Evolutionary conservation across 2,888 invertebrate species (phyloP).

Genomic region (Dichetophora obliterata): DNA sequence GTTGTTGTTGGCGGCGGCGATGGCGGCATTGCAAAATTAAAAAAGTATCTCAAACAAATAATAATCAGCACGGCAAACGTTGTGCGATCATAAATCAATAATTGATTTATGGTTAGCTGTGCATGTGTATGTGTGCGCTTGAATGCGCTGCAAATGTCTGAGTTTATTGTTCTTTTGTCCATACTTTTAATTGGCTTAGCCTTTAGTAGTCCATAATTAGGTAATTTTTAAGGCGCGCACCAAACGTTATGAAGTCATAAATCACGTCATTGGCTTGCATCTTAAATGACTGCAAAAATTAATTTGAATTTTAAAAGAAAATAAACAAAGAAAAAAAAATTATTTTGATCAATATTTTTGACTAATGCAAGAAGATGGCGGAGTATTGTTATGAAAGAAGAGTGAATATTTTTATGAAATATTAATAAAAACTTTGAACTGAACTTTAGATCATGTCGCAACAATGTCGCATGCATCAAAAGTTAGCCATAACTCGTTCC

Average conservation of each 20-base stretch:
- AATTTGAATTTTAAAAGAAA: background rate
- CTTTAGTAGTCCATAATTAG: slow-evolving; percentile 31
- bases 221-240: slow-evolving; percentile 21
- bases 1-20: no score
- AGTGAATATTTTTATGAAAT: no score
- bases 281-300: background rate
- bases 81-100: slow-evolving; percentile 53
- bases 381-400: no score
- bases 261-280: slow-evolving; percentile 22
- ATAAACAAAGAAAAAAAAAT: background rate
- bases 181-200: background rate
- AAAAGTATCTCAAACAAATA: background rate
- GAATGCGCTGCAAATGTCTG: background rate
- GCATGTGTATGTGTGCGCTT: background rate
- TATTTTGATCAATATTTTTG: no score
- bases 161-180: slow-evolving; percentile 30
- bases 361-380: no score
- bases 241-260: slow-evolving; percentile 33
- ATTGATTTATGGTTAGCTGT: slow-evolving; percentile 53
- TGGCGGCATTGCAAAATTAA: background rate
- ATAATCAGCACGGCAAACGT: background rate
- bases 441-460: no score
- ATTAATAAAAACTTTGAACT: no score
- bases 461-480: no score
- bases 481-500: no score